Evolutionary conservation across 2,113 vertebrate species (phyloP), one percentile per base, ranked within the genome.

Genomic region (Cololabis saira): DNA sequence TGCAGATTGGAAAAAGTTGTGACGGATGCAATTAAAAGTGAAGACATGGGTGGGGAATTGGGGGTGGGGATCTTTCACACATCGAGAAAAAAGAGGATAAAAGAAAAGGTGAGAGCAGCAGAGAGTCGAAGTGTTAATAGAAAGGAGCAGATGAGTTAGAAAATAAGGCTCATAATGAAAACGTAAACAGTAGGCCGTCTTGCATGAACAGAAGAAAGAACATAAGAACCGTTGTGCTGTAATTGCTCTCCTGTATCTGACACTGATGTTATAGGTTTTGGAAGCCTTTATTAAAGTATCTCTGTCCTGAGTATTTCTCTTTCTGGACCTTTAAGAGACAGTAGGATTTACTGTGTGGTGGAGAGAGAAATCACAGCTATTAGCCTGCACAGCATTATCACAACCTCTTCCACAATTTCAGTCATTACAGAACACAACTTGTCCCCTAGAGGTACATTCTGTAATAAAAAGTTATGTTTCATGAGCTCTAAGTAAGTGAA

Each of bases 271-370:
- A 89, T 75, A 75, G 47, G 64, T 74, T 92, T 90, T 84, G 80
- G 78, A 87, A 66, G 17, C 74, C 77, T 90, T 92, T 91, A 90
- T 91, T 89, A 87, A 91, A 88, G 76, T 40, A 56, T 75, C 70
- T 63, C 60, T 85, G 78, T 82, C 82, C 67, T 30, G 37, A 64
- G 86, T 78, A 68, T 63, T 63, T 68, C 67, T 75, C 67, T 75
- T 84, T 86, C 74, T 75, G 76, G 66, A 67, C 81, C 86, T 85
- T 78, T 44, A 80, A 87, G 90, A 82, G 69, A 54, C 44, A 3
- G 19, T 55, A 41, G 67, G 76, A 85, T 88, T 90, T 90, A 88
- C 79, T 73, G 78, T 70, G 78, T 79, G 86, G 90, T 81, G 80
- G 76, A 81, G 78, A 67, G 83, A 84, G 80, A 80, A 86, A 76